Evolutionary conservation across 2,888 invertebrate genomes (phyloP), one percentile per base, ranked within the genome.

Genomic region (Cotesia congregata): DNA sequence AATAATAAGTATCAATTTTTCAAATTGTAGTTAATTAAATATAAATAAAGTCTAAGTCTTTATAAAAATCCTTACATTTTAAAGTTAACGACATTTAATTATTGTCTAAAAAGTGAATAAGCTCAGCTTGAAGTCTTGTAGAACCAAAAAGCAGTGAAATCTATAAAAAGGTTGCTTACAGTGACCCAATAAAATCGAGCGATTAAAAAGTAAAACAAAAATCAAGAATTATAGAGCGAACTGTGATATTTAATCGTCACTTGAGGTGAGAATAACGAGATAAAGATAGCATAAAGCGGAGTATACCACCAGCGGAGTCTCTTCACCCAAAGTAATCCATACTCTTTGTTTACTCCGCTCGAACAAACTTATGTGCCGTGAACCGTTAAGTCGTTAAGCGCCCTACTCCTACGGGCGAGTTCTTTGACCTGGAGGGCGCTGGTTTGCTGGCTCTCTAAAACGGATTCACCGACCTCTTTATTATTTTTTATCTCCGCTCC

Each of bases 321-420:
- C 73, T 75, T 64, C 65, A 73, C 59, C 65, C 76, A 69, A 59
- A 77, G 82, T 79, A 82, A 82, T 81, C 82, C 80, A 82, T 82
- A 82, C 81, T 82, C 81, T 82, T 80, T 82, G 82, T 82, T 82
- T 82, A 82, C 82, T 72, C 75, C 79, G 76, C 82, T 80, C 79
- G 79, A 79, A 79, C 80, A 81, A 82, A 82, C 81, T 82, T 82
- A 81, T 78, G 80, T 80, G 80, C 77, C 77, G 79, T 79, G 78
- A 80, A 81, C 81, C 81, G 80, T 81, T 81, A 81, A 81, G 79
- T 81, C 80, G 80, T 81, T 80, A 79, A 81, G 80, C 78, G 79
- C 79, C 78, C 78, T 77, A 76, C 77, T 79, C 17, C 30, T 38
- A 80, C 78, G 77, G 68, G 75, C 74, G 68, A 79, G 78, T 77